Percentiles rank a stretch among this genome's conserved stretches.
phyloP scores from a whole-genome alignment of 1,140 invertebrate genomes.

The Papilio helenus region DNA sequence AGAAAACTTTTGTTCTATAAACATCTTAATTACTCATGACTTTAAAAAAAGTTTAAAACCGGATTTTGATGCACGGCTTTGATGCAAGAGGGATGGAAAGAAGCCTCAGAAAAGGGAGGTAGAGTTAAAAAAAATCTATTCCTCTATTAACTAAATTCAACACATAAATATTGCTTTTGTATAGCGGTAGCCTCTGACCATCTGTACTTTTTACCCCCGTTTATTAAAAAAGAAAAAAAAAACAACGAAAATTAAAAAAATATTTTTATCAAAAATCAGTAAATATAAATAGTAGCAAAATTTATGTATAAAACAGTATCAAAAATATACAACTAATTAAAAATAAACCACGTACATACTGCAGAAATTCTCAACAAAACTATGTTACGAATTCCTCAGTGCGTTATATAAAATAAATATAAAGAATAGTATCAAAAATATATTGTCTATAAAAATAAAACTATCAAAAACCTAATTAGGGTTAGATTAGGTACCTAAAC shows the following conservation, averaged over 20 bases:
- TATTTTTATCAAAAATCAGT: constrained; percentile 4
- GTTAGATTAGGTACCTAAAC: background rate
- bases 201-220: too few species aligned
- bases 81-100: too few species aligned
- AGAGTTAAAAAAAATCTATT: too few species aligned
- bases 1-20: background rate
- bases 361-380: background rate
- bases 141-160: too few species aligned
- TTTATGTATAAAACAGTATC: constrained; percentile 1
- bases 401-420: background rate
- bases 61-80: too few species aligned
- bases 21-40: too few species aligned
- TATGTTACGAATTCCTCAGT: background rate
- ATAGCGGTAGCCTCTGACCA: too few species aligned
- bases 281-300: constrained; percentile 17
- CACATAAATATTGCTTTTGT: too few species aligned
- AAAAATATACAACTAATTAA: constrained; percentile 7
- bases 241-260: background rate
- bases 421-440: constrained; percentile 19
- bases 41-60: background rate
- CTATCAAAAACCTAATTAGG: constrained; percentile 7
- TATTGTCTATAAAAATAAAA: constrained; percentile 6
- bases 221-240: background rate
- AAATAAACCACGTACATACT: background rate
- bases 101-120: too few species aligned